Base-by-base conservation (phyloP, 2,797 vertebrate genomes). In the Phoeniculus purpureus region DNA sequence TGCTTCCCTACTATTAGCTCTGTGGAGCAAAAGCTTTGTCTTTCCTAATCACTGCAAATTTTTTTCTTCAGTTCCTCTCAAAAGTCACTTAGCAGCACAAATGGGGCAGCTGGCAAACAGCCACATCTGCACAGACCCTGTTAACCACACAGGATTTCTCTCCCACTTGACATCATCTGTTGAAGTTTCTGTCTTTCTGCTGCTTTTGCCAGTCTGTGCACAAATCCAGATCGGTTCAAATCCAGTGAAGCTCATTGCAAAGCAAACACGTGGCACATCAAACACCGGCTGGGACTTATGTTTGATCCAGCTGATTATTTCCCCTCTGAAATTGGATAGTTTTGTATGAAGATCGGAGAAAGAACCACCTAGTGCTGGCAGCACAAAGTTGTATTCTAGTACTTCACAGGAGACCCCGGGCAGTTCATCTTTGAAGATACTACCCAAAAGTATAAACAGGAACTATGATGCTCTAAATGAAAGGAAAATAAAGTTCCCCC, bases 181-280 rank as follows among this genome's bases (percentile, higher is more conserved):
- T 1, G 0, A 47, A 80, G 43, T 47, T 80, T 58, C 65, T 68
- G 51, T 31, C 65, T 51, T 85, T 6, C n/a, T 81, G 34, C 25
- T 72, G 47, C 60, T 56, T 66, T 64, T 56, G 25, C 51, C 85
- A 77, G 15, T 10, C 18, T 64, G 25, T 17, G 26, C 61, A 31
- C 1, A 2, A 82, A 82, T 72, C 25, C 67, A 26, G 14, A 67
- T 11, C 1, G 1, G 58, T 82, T 62, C 78, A 65, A 32, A 6
- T 6, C 83, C 68, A 23, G 10, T 67, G 32, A 79, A 43, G 54
- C 40, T 81, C 37, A 58, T 11, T 52, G 61, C 58, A 78, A 85
- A 91, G 55, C 43, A 77, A 79, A 86, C 25, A 34, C 27, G 81
- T 84, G 84, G 66, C 59, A 74, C 75, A 81, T 65, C 78, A 90